Evolutionary conservation across 2,888 invertebrate species (phyloP), one percentile per base, ranked within the genome.

Genomic region (Tuta absoluta): DNA sequence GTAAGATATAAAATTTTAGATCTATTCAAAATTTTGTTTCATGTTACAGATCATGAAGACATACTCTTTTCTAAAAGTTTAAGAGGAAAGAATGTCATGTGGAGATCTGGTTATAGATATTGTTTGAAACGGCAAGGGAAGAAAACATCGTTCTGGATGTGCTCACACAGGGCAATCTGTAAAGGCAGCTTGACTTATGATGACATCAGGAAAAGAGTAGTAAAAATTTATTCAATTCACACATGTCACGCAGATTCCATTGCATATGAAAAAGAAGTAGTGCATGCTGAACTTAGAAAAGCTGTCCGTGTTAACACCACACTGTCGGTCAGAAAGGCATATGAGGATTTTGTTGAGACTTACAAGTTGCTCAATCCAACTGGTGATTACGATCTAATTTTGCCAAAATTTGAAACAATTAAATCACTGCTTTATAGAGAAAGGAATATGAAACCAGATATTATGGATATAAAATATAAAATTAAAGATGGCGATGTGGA

Each of bases 321-420:
- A 12, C 21, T 53, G 14, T 24, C 51, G 11, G 51, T 53, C 3
- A 21, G 23, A 53, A 53, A 23, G 24, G 51, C 23, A 0, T 53
- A 53, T 23, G 51, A 53, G 12, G 51, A 53, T 23, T 53, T 53
- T 23, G 51, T 53, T 23, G 51, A 53, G 24, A 53, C 51, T 14
- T 53, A 53, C 23, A 53, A 53, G 14, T 53, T 53, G 51, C 23
- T 53, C 14, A 53, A 53, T 23, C 51, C 51, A 14, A 53, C 51
- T 23, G 51, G 51, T 23, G 51, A 53, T 24, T 14, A 24, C 14
- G 51, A 53, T 14, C 12, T 14, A 11, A 53, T 53, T 14, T 11
- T 53, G 14, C 51, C 51, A 7, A 53, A 53, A 23, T 53, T 53
- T 23, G 23, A 23, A 12, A 11, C 51, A 23, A 53, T 53, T 11